Base-by-base conservation (phyloP, 1,140 invertebrate species). In the Lasioglossum baleicum region DNA sequence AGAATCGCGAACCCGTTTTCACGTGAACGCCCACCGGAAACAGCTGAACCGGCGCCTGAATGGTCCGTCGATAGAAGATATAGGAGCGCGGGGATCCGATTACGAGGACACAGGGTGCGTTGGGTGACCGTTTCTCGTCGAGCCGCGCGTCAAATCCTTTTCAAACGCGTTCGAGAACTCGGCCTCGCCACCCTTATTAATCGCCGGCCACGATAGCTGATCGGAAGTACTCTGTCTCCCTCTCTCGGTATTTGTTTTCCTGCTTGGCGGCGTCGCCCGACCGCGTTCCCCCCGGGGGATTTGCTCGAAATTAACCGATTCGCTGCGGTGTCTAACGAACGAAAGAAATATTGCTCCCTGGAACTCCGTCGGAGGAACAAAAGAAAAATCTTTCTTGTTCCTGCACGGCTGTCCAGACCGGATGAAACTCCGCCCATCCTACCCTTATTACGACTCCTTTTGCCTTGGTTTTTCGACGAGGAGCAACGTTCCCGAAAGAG, bases 1-100 rank as follows among this genome's bases (percentile, higher is more conserved):
- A 89, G 84, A 92, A 91, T 93, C 91, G 91, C 91, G 91, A 93
- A 93, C 92, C 92, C 92, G 92, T 93, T 93, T 93, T 88, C 90
- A 89, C 87, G 88, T 91, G 20, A 76, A 92, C 92, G 92, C 92
- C 92, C 92, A 93, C 92, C 92, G 92, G 92, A 93, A 93, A 81
- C 92, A 93, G 92, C 92, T 93, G 92, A 89, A 85, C 71, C 73
- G 82, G 81, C 84, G 82, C 83, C 75, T 90, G 87, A 90, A 91
- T 90, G 86, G 86, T 87, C 87, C 90, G 85, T 73, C 85, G 85
- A 86, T 87, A 69, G 84, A 82, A 90, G 89, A 91, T 90, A 88
- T 89, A 89, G 88, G 87, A 90, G 84, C 86, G 76, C 87, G 75
- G 71, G 88, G 90, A 92, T 93, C 92, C 90, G 92, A 92, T 93